A percentile compares a stretch with the other conserved stretches of the same genome.
Conservation (phyloP, 2,797 vertebrate species). For the Bryconaethiops microstoma region DNA sequence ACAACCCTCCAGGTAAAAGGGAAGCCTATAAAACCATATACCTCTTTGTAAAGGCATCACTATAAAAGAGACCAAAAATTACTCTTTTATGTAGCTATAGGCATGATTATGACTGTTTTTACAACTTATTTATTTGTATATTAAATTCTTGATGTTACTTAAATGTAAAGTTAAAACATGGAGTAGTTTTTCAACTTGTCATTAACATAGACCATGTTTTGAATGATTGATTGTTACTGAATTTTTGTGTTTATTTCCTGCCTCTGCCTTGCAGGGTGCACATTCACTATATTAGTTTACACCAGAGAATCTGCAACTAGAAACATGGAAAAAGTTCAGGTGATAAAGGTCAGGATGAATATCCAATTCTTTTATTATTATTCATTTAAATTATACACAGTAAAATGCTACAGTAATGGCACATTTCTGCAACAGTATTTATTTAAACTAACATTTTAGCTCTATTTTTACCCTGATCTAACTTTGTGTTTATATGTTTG, state of each 20-base stretch:
- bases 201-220: too few species aligned
- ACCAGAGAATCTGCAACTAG: slow-evolving; percentile 93
- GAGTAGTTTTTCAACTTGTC: too few species aligned
- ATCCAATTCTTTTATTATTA: background rate
- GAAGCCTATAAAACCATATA: background rate
- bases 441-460: too few species aligned
- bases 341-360: slow-evolving; percentile 88
- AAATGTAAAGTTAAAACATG: too few species aligned
- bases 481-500: too few species aligned
- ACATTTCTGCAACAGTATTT: background rate
- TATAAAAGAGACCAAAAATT: too few species aligned
- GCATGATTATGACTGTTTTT: too few species aligned
- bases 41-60: too few species aligned
- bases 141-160: too few species aligned
- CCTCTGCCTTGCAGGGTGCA: slow-evolving; percentile 82
- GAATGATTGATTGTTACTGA: background rate
- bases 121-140: too few species aligned
- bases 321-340: slow-evolving; percentile 99
- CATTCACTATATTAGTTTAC: slow-evolving; percentile 95
- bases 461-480: too few species aligned
- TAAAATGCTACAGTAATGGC: background rate
- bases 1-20: slow-evolving; percentile 90
- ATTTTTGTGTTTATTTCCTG: background rate
- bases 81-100: too few species aligned
- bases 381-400: background rate